Percentiles rank a stretch among this genome's conserved stretches.
phyloP scores from a whole-genome alignment of 2,797 vertebrate genomes.

The Eupleurogrammus muticus region DNA sequence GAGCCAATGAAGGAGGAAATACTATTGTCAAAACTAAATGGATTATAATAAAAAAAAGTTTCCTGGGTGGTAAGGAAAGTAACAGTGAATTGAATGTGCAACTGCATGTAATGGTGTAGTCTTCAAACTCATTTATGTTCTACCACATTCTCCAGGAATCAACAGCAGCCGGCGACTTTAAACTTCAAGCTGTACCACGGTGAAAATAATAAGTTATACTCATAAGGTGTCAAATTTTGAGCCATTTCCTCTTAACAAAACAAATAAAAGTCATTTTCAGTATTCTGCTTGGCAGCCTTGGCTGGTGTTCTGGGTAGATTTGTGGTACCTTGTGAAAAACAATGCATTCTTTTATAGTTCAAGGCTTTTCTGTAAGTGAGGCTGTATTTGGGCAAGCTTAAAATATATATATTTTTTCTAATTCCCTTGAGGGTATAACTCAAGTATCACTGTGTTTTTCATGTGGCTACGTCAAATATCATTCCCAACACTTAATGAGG shows the following conservation, averaged over 20 bases:
- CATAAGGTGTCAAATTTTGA: too few relatives aligned
- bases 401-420: background rate
- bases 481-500: constrained; percentile 22
- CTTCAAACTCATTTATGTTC: too few relatives aligned
- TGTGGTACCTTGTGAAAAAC: constrained; percentile 21
- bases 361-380: constrained; percentile 3
- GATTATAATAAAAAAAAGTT: background rate
- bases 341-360: constrained; percentile 14
- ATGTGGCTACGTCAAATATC: background rate
- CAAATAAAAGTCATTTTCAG: background rate
- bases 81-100: too few relatives aligned
- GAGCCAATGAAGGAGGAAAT: background rate
- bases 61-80: background rate
- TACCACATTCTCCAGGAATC: background rate
- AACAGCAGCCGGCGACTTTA: background rate
- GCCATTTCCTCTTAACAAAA: background rate
- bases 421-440: background rate
- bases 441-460: constrained; percentile 23
- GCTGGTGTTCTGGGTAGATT: background rate
- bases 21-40: background rate
- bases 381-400: constrained; percentile 11
- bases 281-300: background rate
- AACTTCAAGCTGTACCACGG: background rate
- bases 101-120: too few relatives aligned
- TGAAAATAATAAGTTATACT: too few relatives aligned